phyloP scores from a whole-genome alignment of 2,113 vertebrate genomes.

The Poeciliopsis retropinna region DNA sequence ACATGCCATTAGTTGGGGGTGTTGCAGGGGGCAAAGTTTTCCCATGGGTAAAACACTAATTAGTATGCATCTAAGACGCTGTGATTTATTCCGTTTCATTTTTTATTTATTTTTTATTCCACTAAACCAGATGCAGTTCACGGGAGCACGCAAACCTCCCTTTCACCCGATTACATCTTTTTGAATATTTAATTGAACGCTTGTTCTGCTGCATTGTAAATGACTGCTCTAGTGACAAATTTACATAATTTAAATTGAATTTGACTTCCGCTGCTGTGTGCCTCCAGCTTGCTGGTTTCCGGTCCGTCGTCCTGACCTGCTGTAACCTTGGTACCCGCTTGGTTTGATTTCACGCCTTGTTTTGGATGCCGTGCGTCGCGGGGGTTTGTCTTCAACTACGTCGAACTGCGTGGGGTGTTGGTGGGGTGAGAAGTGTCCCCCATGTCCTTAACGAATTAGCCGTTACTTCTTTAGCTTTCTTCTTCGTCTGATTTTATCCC shows the following conservation, averaged over 20 bases:
- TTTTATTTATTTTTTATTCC: constrained; percentile 7
- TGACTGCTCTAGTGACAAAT: constrained; percentile 25
- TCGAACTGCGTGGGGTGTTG: constrained; percentile 19
- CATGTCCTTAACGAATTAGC: constrained; percentile 29
- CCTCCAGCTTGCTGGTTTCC: constrained; percentile 38
- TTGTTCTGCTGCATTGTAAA: constrained; percentile 13
- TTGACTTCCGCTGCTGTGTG: constrained; percentile 13
- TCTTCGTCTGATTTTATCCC: constrained; percentile 44
- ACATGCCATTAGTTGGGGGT: constrained; percentile 41
- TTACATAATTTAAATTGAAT: constrained; percentile 20
- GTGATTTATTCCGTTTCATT: constrained; percentile 67
- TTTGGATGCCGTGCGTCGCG: neutral
- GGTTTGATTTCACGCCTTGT: constrained; percentile 9
- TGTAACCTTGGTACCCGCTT: constrained; percentile 7
- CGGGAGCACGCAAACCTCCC: neutral
- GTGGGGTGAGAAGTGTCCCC: constrained; percentile 15
- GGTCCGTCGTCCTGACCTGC: constrained; percentile 30
- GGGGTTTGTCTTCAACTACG: constrained; percentile 23
- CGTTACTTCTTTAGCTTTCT: constrained; percentile 33
- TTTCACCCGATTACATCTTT: constrained; percentile 40
- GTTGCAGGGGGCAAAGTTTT: constrained; percentile 36
- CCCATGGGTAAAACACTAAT: constrained; percentile 58
- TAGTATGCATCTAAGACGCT: constrained; percentile 63
- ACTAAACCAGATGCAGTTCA: neutral
- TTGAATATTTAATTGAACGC: constrained; percentile 48